phyloP scores from a whole-genome alignment of 2,888 invertebrate species.

The Elmis aenea region DNA sequence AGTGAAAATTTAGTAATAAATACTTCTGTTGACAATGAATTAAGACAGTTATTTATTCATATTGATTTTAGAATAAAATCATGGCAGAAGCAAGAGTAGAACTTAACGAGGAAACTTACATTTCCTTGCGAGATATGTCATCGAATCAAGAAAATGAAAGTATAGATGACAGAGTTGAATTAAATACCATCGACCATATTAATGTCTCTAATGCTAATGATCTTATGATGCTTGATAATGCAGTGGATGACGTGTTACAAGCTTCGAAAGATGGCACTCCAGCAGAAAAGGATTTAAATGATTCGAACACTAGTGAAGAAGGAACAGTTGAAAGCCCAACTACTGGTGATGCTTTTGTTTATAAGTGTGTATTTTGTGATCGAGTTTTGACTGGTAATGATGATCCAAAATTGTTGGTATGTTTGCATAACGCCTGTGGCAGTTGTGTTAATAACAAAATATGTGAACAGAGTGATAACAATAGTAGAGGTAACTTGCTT shows the following conservation, averaged over 20 bases:
- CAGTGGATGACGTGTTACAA: slow-evolving; percentile 6
- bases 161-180: slow-evolving; percentile 5
- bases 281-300: no score
- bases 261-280: no score
- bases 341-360: slow-evolving; percentile 39
- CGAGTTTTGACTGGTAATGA: slow-evolving; percentile 52
- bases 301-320: slow-evolving; percentile 30
- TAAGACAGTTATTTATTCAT: background rate
- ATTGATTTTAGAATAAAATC: slow-evolving; percentile 6
- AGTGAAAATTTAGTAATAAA: slow-evolving; percentile 18
- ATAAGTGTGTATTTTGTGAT: slow-evolving; percentile 46
- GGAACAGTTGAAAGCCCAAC: slow-evolving; percentile 42
- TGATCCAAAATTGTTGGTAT: slow-evolving; percentile 78
- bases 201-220: slow-evolving; percentile 6
- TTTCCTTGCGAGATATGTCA: slow-evolving; percentile 18
- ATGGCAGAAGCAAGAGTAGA: slow-evolving; percentile 24
- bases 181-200: slow-evolving; percentile 8
- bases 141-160: slow-evolving; percentile 7
- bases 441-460: slow-evolving; percentile 68
- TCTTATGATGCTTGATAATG: slow-evolving; percentile 4
- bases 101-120: slow-evolving; percentile 17
- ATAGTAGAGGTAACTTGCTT: slow-evolving; percentile 27
- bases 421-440: slow-evolving; percentile 80
- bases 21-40: slow-evolving; percentile 3
- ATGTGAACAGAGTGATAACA: slow-evolving; percentile 48